phyloP scores from a whole-genome alignment of 1,140 invertebrate species.

The Myzus persicae region DNA sequence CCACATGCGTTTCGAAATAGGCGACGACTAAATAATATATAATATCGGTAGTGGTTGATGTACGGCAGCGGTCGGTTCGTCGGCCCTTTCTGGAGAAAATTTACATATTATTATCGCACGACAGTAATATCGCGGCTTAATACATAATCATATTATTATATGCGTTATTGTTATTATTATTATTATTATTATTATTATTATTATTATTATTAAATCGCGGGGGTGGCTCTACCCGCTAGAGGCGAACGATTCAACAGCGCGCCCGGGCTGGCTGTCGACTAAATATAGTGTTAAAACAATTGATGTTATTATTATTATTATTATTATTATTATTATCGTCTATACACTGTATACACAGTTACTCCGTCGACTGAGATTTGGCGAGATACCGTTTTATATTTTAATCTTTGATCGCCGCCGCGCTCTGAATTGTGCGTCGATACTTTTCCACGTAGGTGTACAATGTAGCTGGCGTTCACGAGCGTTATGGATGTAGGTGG shows the following conservation, averaged over 20 bases:
- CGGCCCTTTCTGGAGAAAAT: not conserved
- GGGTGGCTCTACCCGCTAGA: too few species aligned
- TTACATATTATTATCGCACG: not conserved
- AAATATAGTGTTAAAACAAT: not conserved
- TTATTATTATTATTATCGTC: too few species aligned
- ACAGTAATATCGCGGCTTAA: not conserved
- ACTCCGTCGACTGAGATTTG: not conserved
- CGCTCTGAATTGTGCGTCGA: too few species aligned
- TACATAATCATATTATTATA: too few species aligned
- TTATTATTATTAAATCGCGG: not conserved
- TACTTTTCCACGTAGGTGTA: too few species aligned
- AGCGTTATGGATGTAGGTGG: too few species aligned
- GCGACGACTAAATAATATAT: constrained; percentile 11
- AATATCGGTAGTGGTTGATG: not conserved
- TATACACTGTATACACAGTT: too few species aligned
- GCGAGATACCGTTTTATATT: not conserved
- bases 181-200: not conserved
- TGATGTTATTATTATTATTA: too few species aligned
- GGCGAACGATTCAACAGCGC: fast-evolving
- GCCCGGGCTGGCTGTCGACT: not conserved
- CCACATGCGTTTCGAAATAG: not conserved
- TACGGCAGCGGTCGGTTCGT: not conserved
- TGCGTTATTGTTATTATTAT: not conserved
- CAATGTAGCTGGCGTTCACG: too few species aligned
- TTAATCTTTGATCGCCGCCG: not conserved